phyloP scores from a whole-genome alignment of 2,113 vertebrate genomes.

The Pycnonotus jocosus region DNA sequence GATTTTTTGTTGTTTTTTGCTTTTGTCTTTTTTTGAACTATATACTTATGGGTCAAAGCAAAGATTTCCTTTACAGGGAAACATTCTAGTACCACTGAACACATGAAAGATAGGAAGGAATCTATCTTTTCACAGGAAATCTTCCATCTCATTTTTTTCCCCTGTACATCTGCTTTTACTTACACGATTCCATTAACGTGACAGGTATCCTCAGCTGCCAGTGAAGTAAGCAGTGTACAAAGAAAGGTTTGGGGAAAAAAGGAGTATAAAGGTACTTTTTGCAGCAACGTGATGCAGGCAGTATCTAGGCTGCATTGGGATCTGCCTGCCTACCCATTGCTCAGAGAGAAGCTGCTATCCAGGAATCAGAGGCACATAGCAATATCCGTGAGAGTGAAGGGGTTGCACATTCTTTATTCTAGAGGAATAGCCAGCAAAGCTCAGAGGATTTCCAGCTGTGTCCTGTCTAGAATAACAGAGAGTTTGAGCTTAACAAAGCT shows the following conservation, averaged over 20 bases:
- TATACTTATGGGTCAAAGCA: neutral
- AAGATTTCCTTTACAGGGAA: neutral
- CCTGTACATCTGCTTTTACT: neutral
- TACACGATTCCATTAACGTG: accelerated
- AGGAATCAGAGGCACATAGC: neutral
- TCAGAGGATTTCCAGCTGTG: conserved; percentile 45
- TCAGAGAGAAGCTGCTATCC: neutral
- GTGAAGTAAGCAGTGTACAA: neutral
- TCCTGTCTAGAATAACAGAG: conserved; percentile 18
- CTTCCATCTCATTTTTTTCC: neutral
- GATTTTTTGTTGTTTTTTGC: neutral
- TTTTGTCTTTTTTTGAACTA: neutral
- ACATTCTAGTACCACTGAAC: neutral
- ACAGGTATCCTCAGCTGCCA: neutral
- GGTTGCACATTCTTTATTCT: neutral
- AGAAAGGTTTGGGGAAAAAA: neutral
- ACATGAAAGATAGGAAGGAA: neutral
- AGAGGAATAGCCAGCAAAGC: conserved; percentile 12
- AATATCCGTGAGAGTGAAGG: neutral
- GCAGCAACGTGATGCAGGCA: neutral
- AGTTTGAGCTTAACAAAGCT: neutral
- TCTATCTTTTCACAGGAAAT: neutral
- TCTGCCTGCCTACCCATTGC: neutral
- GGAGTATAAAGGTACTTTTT: neutral
- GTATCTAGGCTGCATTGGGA: neutral